Percentiles rank a stretch among this genome's conserved stretches.
Conservation (phyloP, 2,113 vertebrate genomes). For the Scomber japonicus region DNA sequence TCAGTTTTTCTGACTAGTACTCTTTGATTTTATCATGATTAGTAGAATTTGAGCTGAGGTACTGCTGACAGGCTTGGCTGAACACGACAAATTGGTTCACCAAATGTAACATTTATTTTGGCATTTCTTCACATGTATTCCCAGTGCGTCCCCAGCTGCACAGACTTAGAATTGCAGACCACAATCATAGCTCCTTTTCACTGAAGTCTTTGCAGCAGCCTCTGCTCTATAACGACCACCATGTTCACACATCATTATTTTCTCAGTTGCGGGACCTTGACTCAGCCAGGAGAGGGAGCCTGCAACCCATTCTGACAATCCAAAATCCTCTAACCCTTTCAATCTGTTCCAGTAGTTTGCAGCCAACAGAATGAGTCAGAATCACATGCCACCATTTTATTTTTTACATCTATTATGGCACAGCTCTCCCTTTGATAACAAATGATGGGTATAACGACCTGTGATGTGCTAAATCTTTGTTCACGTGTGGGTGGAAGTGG, state of each 20-base stretch:
- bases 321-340: conserved; percentile 39
- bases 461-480: conserved; percentile 54
- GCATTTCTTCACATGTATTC: too few relatives aligned
- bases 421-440: conserved; percentile 59
- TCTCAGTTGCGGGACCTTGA: neutral
- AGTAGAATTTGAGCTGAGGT: too few relatives aligned
- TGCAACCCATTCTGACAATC: neutral
- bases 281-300: conserved; percentile 63
- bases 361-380: conserved; percentile 78
- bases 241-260: neutral
- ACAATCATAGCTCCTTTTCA: too few relatives aligned
- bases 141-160: too few relatives aligned
- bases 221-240: neutral
- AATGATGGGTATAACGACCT: conserved; percentile 63
- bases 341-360: conserved; percentile 64
- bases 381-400: conserved; percentile 63
- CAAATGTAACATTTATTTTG: too few relatives aligned
- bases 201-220: too few relatives aligned
- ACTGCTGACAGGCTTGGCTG: too few relatives aligned
- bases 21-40: too few relatives aligned
- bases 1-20: neutral
- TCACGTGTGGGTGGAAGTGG: conserved; percentile 74
- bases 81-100: too few relatives aligned
- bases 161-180: too few relatives aligned
- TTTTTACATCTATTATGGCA: conserved; percentile 54